These are phyloP conservation scores for Gouania willdenowi DNA, from an alignment of 2,797 vertebrate species.

Conservation along the genomic window DNA sequence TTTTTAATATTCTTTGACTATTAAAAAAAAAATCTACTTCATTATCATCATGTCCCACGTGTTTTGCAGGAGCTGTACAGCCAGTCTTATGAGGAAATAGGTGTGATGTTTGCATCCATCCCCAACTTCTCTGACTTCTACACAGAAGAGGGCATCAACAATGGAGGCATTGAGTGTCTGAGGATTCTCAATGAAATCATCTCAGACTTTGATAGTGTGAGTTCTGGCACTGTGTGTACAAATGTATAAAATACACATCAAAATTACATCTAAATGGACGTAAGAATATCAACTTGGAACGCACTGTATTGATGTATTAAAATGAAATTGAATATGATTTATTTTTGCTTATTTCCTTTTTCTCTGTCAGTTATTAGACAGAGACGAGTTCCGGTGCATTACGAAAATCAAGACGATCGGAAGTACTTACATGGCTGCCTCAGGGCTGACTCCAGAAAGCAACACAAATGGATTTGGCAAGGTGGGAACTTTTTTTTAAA, in stretches of 20 bases:
- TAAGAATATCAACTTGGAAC: too few species aligned
- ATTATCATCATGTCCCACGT: neutral
- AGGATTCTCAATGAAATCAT: constrained; percentile 98
- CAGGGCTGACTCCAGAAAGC: constrained; percentile 87
- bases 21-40: too few species aligned
- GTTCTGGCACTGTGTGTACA: constrained; percentile 31
- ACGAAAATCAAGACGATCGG: constrained; percentile 98
- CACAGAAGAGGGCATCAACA: constrained; percentile 95
- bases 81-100: constrained; percentile 91
- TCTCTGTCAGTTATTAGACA: constrained; percentile 81
- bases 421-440: constrained; percentile 97
- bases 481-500: constrained; percentile 68
- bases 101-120: constrained; percentile 96
- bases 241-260: too few species aligned
- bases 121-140: constrained; percentile 98
- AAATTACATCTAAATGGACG: too few species aligned
- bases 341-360: too few species aligned
- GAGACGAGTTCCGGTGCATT: constrained; percentile 87
- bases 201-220: constrained; percentile 93
- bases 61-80: constrained; percentile 88
- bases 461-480: constrained; percentile 80
- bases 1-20: too few species aligned
- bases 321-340: too few species aligned
- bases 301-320: too few species aligned
- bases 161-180: constrained; percentile 92